Percentiles rank a stretch among this genome's conserved stretches.
Conservation (phyloP, 2,113 vertebrate species). For the Psilopogon haemacephalus region DNA sequence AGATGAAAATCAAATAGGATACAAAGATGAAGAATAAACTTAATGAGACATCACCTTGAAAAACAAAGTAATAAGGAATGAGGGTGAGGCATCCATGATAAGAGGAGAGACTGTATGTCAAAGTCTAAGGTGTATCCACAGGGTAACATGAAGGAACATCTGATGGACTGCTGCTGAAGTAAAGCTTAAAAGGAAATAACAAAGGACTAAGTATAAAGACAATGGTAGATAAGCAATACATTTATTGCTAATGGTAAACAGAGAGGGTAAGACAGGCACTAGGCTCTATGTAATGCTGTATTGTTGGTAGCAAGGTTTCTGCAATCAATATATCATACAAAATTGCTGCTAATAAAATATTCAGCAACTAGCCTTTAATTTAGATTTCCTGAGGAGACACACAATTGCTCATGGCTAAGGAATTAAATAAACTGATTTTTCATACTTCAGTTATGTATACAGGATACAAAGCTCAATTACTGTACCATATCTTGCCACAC, state of each 20-base stretch:
- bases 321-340: not conserved
- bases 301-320: not conserved
- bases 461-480: not conserved
- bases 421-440: not conserved
- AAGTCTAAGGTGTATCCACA: not conserved
- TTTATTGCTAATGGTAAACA: not conserved
- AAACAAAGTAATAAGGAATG: constrained; percentile 6
- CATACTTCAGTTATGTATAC: not conserved
- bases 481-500: not conserved
- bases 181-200: not conserved
- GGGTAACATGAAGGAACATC: not conserved
- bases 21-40: not conserved
- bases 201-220: not conserved
- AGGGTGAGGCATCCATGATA: rapidly evolving
- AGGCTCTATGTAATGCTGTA: not conserved
- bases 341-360: constrained; percentile 25
- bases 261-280: not conserved
- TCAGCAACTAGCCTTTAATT: not conserved
- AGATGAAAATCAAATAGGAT: not conserved
- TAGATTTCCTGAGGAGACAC: not conserved
- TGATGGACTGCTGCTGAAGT: not conserved
- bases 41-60: not conserved
- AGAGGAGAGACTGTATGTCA: not conserved
- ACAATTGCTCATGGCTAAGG: not conserved
- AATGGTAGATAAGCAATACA: not conserved